These are phyloP conservation scores for Bombus consobrinus DNA, from an alignment of 1,140 invertebrate genomes.

Conservation along the genomic window DNA sequence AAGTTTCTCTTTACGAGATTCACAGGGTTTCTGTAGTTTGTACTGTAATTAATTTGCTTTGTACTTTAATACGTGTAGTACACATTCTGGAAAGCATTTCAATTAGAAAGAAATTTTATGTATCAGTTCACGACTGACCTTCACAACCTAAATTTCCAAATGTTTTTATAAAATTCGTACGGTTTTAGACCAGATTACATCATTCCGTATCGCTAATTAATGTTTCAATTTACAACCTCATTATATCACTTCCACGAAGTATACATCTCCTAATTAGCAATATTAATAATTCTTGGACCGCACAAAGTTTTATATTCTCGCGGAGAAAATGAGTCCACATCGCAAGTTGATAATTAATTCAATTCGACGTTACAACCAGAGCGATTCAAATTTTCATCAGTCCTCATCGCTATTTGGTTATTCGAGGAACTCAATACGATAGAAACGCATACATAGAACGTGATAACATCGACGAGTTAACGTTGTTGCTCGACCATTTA, in stretches of 20 bases:
- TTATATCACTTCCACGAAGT: too few species aligned
- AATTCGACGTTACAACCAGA: neutral
- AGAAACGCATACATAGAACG: neutral
- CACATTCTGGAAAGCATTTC: too few species aligned
- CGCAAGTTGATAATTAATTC: slow-evolving; percentile 8
- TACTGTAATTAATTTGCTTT: too few species aligned
- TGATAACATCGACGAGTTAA: neutral
- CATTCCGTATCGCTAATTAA: too few species aligned
- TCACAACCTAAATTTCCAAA: too few species aligned
- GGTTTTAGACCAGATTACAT: too few species aligned
- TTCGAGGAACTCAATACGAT: neutral
- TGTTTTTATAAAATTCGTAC: too few species aligned
- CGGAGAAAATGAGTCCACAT: neutral
- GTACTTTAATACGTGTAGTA: too few species aligned
- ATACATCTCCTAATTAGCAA: neutral
- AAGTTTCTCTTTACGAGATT: too few species aligned
- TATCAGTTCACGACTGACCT: neutral
- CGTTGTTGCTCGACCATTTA: neutral
- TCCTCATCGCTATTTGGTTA: neutral
- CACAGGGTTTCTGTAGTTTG: too few species aligned
- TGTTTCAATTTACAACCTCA: too few species aligned
- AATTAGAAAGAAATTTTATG: neutral
- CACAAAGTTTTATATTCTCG: neutral
- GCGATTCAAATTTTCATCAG: slow-evolving; percentile 12
- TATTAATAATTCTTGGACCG: neutral